Conservation (phyloP, 1,140 invertebrate genomes). For the Apolygus lucorum region DNA sequence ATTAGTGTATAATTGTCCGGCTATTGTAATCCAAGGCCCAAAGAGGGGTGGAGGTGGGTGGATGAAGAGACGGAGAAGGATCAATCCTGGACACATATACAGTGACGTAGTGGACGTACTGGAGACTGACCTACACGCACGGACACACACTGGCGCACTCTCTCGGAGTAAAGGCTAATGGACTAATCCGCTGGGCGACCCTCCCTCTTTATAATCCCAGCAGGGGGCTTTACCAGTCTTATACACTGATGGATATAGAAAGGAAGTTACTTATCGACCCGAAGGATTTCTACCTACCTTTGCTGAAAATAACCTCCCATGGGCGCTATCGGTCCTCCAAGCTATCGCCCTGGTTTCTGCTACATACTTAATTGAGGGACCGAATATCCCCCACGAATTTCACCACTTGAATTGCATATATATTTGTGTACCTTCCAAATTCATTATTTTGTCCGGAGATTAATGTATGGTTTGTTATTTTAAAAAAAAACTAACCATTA, state of each 20-base stretch:
- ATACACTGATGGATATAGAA: conserved; percentile 26
- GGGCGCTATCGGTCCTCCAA: conserved; percentile 10
- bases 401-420: too few relatives aligned
- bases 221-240: conserved; percentile 25
- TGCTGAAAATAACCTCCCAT: conserved; percentile 17
- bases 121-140: conserved; percentile 9
- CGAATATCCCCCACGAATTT: too few relatives aligned
- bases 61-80: conserved; percentile 21
- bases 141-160: conserved; percentile 11
- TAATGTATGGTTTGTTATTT: too few relatives aligned
- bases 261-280: conserved; percentile 20
- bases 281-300: not conserved
- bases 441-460: too few relatives aligned
- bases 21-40: conserved; percentile 22
- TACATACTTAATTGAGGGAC: not conserved
- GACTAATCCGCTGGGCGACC: conserved; percentile 19
- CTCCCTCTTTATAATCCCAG: conserved; percentile 20
- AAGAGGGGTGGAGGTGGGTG: not conserved
- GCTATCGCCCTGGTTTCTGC: not conserved
- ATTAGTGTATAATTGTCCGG: conserved; percentile 28
- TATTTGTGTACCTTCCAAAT: too few relatives aligned
- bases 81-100: conserved; percentile 19
- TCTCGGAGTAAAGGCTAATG: conserved; percentile 5
- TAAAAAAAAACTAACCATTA: too few relatives aligned
- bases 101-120: not conserved